Evolutionary conservation across 2,888 invertebrate species (phyloP).

Genomic region (Crocallis elinguaria): DNA sequence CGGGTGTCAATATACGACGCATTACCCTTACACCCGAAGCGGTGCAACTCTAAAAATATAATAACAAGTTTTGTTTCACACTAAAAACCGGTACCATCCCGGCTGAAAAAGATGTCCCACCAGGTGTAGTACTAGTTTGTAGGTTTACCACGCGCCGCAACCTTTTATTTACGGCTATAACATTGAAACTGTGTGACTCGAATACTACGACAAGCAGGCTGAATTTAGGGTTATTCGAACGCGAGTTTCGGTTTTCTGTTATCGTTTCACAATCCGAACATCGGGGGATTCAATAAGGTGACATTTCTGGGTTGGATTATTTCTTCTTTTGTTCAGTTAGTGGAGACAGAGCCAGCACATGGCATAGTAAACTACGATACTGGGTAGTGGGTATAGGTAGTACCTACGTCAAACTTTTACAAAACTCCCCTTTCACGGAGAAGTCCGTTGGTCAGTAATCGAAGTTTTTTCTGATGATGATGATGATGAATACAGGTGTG

Average conservation of each 20-base stretch:
- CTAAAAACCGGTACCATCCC: neutral
- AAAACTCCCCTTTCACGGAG: no score
- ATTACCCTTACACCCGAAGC: neutral
- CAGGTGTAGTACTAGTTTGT: neutral
- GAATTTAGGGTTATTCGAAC: neutral
- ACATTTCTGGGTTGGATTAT: no score
- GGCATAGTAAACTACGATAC: no score
- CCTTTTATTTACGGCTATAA: conserved; percentile 17
- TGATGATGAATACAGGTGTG: no score
- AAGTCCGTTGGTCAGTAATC: no score
- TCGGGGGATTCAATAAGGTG: neutral
- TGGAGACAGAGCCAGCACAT: no score
- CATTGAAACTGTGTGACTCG: conserved; percentile 12
- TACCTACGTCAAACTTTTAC: no score
- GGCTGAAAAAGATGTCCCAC: neutral
- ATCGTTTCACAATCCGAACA: neutral
- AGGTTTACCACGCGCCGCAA: conserved; percentile 1
- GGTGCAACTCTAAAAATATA: neutral
- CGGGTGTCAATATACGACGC: neutral
- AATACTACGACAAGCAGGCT: neutral
- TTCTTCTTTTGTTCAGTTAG: no score
- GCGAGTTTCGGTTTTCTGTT: neutral
- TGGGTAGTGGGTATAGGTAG: no score
- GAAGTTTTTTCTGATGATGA: no score
- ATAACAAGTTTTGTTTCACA: neutral